Evolutionary conservation across 2,888 invertebrate genomes (phyloP).

Genomic region (Candidula unifasciata): DNA sequence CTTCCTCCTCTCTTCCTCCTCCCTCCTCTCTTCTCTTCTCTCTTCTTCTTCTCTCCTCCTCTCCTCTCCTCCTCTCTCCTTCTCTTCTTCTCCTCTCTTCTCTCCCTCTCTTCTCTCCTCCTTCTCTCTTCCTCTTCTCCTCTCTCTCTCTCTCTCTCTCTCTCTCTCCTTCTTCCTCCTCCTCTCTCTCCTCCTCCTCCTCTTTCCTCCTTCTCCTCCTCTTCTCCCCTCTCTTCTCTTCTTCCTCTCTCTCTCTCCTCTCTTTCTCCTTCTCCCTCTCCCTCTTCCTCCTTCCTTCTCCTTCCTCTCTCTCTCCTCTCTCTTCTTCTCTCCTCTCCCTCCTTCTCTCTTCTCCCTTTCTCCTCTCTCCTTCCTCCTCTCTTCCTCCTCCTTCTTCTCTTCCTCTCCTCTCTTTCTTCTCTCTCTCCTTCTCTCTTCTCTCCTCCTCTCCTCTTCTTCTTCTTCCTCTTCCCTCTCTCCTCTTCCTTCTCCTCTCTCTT

Average conservation of each 20-base stretch:
- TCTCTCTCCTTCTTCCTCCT: too few relatives aligned
- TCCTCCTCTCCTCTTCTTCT: too few relatives aligned
- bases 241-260: too few relatives aligned
- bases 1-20: background rate
- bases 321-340: background rate
- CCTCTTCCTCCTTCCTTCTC: background rate
- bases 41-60: background rate
- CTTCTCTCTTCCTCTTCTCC: too few relatives aligned
- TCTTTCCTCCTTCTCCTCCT: constrained; percentile 5
- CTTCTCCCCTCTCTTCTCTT: constrained; percentile 22
- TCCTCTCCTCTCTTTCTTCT: too few relatives aligned
- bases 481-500: background rate
- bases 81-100: background rate
- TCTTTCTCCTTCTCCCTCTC: background rate
- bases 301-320: background rate
- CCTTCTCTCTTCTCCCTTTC: too few relatives aligned
- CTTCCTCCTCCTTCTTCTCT: too few relatives aligned
- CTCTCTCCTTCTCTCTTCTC: too few relatives aligned
- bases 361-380: too few relatives aligned
- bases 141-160: too few relatives aligned
- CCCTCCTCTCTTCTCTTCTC: too few relatives aligned
- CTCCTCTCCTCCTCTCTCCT: background rate
- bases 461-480: background rate
- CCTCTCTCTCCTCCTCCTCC: background rate
- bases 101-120: background rate